Percentiles rank a stretch among this genome's conserved stretches.
Conservation (phyloP, 2,888 invertebrate genomes). For the Nesidiocoris tenuis region DNA sequence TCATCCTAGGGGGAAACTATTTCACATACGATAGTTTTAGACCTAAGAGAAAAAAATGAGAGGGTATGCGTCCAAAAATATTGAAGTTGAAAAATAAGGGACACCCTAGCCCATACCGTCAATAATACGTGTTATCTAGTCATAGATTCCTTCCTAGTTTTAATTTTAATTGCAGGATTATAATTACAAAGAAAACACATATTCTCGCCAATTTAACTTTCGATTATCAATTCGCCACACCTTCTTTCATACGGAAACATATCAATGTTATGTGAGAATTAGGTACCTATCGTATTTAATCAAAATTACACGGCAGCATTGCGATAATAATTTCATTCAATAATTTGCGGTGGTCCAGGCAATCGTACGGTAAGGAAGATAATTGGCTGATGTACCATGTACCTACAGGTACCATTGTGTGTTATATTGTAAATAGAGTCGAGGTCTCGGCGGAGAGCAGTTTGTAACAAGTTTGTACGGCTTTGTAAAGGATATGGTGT, state of each 20-base stretch:
- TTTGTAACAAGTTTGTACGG: not conserved
- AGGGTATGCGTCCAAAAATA: no score
- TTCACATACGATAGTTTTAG: no score
- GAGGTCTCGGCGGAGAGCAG: not conserved
- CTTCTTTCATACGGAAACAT: not conserved
- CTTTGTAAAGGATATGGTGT: not conserved
- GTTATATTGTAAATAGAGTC: not conserved
- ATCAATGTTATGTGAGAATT: not conserved
- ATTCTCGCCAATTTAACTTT: slow-evolving; percentile 3
- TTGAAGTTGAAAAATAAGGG: no score
- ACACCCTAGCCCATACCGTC: no score
- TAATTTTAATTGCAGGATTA: no score
- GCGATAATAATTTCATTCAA: not conserved
- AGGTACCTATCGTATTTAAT: not conserved
- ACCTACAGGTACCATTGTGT: not conserved
- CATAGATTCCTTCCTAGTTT: no score
- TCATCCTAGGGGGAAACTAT: no score
- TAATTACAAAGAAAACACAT: no score
- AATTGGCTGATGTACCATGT: not conserved
- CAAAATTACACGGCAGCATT: not conserved
- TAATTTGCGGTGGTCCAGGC: not conserved
- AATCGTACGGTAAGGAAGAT: not conserved
- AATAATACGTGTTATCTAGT: no score
- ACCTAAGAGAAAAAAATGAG: no score
- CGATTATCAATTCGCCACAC: not conserved